Conservation (phyloP, 2,888 invertebrate species). For the Acrobasis suavella region DNA sequence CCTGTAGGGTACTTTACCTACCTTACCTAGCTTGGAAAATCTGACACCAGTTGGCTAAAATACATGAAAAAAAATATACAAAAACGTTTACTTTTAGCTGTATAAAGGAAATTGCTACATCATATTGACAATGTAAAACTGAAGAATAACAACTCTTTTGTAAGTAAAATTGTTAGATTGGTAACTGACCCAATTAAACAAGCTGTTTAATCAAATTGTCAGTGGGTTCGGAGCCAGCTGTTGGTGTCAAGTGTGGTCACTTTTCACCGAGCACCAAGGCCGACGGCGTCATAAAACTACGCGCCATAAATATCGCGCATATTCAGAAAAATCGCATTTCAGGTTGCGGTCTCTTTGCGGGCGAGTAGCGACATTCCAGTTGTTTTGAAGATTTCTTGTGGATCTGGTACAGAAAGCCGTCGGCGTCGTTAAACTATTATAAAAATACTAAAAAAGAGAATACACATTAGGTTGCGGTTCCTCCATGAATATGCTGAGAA, state of each 20-base stretch:
- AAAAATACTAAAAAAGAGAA: too few relatives aligned
- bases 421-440: too few relatives aligned
- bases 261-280: conserved; percentile 17
- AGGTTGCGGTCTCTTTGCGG: background rate
- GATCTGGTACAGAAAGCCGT: too few relatives aligned
- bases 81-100: background rate
- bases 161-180: too few relatives aligned
- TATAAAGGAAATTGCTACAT: too few relatives aligned
- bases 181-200: background rate
- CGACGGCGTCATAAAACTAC: conserved; percentile 14
- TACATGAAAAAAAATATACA: background rate
- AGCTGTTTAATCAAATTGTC: conserved; percentile 1
- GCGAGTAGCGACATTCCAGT: background rate
- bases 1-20: too few relatives aligned
- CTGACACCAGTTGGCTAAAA: background rate
- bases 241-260: conserved; percentile 19
- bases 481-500: too few relatives aligned
- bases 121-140: background rate
- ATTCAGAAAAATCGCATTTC: conserved; percentile 10
- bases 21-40: background rate
- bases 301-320: conserved; percentile 8
- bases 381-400: background rate
- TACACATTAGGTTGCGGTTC: too few relatives aligned
- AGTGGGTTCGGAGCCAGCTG: background rate
- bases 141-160: too few relatives aligned